Evolutionary conservation across 2,797 vertebrate genomes (phyloP).

Genomic region (Clarias laeviceps): DNA sequence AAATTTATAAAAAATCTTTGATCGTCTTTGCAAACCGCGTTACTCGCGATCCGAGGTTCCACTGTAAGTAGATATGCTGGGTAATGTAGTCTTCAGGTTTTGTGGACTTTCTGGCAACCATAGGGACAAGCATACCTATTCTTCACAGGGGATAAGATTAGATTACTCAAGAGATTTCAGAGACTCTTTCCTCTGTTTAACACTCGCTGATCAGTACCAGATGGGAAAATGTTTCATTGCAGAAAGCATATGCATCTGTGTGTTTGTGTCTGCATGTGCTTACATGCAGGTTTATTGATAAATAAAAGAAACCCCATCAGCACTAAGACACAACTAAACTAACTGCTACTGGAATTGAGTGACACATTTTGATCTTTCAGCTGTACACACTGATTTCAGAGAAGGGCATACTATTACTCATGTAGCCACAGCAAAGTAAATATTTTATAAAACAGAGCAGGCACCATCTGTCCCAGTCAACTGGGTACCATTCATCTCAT

Average conservation of each 20-base stretch:
- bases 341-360: conserved; percentile 37
- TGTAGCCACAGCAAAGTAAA: conserved; percentile 48
- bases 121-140: conserved; percentile 48
- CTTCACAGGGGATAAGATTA: conserved; percentile 49
- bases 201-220: conserved; percentile 53
- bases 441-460: conserved; percentile 44
- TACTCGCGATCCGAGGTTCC: too few species aligned
- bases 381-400: conserved; percentile 11
- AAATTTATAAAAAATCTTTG: too few species aligned
- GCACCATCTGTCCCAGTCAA: conserved; percentile 43
- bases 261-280: neutral
- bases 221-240: conserved; percentile 47
- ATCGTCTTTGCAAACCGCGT: too few species aligned
- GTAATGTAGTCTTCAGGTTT: conserved; percentile 30
- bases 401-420: conserved; percentile 14
- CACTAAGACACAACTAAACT: conserved; percentile 1
- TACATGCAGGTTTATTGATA: neutral
- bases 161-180: conserved; percentile 57
- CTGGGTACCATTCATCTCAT: conserved; percentile 44
- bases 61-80: conserved; percentile 1
- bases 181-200: conserved; percentile 51
- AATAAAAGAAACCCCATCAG: neutral
- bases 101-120: conserved; percentile 10
- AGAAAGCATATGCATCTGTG: neutral
- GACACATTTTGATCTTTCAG: conserved; percentile 28